These are phyloP conservation scores for Siniperca scherzeri DNA, from an alignment of 2,797 vertebrate species.

Conservation along the genomic window DNA sequence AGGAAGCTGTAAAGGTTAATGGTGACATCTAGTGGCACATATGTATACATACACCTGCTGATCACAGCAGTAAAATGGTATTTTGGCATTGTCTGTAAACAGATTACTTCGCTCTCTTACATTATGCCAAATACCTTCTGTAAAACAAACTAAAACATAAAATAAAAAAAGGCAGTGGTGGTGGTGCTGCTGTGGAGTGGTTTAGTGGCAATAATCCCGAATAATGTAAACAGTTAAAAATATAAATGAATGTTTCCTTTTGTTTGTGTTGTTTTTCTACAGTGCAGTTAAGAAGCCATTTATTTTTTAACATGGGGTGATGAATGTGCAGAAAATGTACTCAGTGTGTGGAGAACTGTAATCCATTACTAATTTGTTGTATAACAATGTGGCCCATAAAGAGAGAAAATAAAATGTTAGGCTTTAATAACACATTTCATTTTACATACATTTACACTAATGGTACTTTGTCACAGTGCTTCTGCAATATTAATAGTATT, in stretches of 20 bases:
- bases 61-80: constrained; percentile 9
- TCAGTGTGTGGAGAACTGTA: neutral
- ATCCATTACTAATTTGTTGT: neutral
- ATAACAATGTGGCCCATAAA: neutral
- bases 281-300: neutral
- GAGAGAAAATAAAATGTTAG: neutral
- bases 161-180: neutral
- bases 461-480: constrained; percentile 37
- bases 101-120: neutral
- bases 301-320: neutral
- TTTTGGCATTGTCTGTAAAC: constrained; percentile 30
- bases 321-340: neutral
- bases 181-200: no score
- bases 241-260: neutral
- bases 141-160: neutral
- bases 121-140: neutral
- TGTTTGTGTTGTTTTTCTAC: neutral
- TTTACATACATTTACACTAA: constrained; percentile 17
- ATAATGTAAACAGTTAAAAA: neutral
- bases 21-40: constrained; percentile 86
- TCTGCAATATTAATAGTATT: neutral
- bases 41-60: constrained; percentile 42
- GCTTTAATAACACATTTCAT: neutral
- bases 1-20: constrained; percentile 73
- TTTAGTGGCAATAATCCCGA: neutral